A percentile compares a stretch with the other conserved stretches of the same genome.
phyloP scores from a whole-genome alignment of 2,113 vertebrate species.

The Paraplagusia blochii region DNA sequence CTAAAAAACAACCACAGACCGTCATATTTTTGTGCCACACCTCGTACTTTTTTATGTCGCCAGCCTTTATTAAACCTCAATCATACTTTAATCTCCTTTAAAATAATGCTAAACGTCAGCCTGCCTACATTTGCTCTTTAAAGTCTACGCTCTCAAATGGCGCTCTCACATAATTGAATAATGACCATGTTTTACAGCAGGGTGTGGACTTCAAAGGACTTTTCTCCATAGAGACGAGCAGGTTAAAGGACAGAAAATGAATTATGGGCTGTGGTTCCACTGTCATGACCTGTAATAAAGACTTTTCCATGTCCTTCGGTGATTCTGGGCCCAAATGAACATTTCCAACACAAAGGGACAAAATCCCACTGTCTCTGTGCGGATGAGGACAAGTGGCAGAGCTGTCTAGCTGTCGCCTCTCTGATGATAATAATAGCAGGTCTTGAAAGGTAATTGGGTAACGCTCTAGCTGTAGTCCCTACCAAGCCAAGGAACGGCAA shows the following conservation, averaged over 20 bases:
- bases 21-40: slow-evolving; percentile 2
- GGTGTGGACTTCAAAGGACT: slow-evolving; percentile 60
- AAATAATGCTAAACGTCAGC: slow-evolving; percentile 11
- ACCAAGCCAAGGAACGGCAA: slow-evolving; percentile 46
- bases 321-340: slow-evolving; percentile 58
- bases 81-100: background rate
- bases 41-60: slow-evolving; percentile 1
- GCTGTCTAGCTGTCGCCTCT: slow-evolving; percentile 59
- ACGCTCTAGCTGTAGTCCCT: slow-evolving; percentile 46
- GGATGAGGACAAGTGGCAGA: slow-evolving; percentile 38
- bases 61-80: slow-evolving; percentile 3
- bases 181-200: slow-evolving; percentile 59
- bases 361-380: slow-evolving; percentile 44
- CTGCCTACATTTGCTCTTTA: slow-evolving; percentile 8
- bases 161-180: slow-evolving; percentile 57
- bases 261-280: slow-evolving; percentile 53
- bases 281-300: slow-evolving; percentile 69
- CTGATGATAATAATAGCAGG: slow-evolving; percentile 72
- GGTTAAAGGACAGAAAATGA: slow-evolving; percentile 64
- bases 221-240: slow-evolving; percentile 46
- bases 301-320: slow-evolving; percentile 62
- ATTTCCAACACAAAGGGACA: slow-evolving; percentile 56
- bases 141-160: slow-evolving; percentile 25
- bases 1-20: too few relatives aligned
- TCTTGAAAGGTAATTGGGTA: slow-evolving; percentile 61